Evolutionary conservation across 2,113 vertebrate genomes (phyloP).

Genomic region (Sphyrna mokarran): DNA sequence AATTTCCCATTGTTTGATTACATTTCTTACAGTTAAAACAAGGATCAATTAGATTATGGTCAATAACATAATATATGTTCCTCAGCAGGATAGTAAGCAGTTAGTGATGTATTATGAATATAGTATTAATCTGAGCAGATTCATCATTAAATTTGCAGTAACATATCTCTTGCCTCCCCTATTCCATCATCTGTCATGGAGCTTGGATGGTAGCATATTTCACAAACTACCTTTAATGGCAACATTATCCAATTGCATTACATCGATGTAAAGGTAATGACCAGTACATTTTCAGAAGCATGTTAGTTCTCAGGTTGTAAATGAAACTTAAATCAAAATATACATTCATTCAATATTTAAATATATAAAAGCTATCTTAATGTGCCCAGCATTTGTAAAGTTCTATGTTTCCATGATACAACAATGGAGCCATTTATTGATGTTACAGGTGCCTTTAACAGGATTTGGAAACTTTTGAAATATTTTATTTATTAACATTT

Average conservation of each 20-base stretch:
- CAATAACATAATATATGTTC: background rate
- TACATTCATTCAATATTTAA: background rate
- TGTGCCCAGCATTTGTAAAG: background rate
- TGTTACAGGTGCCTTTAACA: background rate
- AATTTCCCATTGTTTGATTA: background rate
- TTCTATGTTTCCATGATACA: background rate
- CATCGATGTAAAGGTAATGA: background rate
- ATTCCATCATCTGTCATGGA: background rate
- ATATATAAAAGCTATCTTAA: background rate
- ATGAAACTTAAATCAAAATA: background rate
- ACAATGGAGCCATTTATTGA: background rate
- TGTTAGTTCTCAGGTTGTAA: background rate
- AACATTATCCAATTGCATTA: background rate
- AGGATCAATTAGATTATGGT: background rate
- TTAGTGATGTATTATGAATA: background rate
- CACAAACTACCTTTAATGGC: background rate
- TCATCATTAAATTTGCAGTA: background rate
- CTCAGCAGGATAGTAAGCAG: background rate
- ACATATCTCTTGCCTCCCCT: background rate
- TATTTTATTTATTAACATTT: background rate
- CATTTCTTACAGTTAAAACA: background rate
- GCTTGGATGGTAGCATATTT: background rate
- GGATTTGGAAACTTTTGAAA: background rate
- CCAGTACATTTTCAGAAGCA: background rate
- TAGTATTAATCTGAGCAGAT: background rate